Conservation (phyloP, 2,888 invertebrate species). For the Rhorus exstirpatorius region DNA sequence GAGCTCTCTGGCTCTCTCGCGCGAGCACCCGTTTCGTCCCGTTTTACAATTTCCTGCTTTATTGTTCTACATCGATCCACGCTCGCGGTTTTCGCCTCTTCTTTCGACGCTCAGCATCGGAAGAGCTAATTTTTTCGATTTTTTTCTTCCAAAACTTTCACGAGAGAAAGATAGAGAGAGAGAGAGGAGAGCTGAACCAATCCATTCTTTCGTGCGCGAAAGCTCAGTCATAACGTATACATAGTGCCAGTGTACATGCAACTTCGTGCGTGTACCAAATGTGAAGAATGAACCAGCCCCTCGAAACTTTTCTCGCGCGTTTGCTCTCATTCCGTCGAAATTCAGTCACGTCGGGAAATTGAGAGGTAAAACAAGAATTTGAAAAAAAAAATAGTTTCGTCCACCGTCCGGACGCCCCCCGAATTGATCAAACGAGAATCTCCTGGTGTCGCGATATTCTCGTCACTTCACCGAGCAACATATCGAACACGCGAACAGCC, state of each 20-base stretch:
- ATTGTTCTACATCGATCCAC: slow-evolving; percentile 15
- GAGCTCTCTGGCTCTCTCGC: slow-evolving; percentile 26
- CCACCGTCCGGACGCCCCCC: background rate
- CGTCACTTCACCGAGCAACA: slow-evolving; percentile 13
- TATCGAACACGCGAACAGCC: slow-evolving; percentile 31
- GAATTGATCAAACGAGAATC: slow-evolving; percentile 18
- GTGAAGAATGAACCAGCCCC: background rate
- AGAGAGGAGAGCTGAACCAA: no score
- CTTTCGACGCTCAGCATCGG: background rate
- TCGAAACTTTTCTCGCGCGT: slow-evolving; percentile 42
- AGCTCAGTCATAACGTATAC: background rate
- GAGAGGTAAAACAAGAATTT: no score
- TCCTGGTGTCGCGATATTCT: slow-evolving; percentile 12
- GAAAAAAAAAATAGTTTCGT: slow-evolving; percentile 11
- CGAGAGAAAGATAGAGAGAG: no score
- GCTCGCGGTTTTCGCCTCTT: background rate
- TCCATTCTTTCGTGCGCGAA: background rate
- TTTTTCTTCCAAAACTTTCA: background rate
- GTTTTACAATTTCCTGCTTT: slow-evolving; percentile 28
- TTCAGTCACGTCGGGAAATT: slow-evolving; percentile 14
- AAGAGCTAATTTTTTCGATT: background rate
- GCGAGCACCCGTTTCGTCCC: slow-evolving; percentile 2
- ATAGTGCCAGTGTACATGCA: background rate
- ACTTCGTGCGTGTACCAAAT: background rate
- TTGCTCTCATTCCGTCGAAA: slow-evolving; percentile 41